Evolutionary conservation across 1,140 invertebrate genomes (phyloP).

Genomic region (Temnothorax nylanderi): DNA sequence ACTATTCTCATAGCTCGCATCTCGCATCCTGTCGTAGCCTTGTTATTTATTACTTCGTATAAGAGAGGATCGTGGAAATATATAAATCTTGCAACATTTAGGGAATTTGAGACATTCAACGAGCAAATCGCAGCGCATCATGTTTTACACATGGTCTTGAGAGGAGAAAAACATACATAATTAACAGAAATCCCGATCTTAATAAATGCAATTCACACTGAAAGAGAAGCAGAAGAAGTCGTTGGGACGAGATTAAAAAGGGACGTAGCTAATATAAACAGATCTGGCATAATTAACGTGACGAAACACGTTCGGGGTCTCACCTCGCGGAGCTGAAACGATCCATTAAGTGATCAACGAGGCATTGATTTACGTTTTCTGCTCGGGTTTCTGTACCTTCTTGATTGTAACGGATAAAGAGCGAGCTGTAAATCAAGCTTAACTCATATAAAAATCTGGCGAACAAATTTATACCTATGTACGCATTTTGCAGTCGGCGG

Average conservation of each 20-base stretch:
- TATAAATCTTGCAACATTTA: slow-evolving; percentile 35
- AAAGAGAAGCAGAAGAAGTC: not conserved
- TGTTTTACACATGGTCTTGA: not conserved
- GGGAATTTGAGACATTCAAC: slow-evolving; percentile 7
- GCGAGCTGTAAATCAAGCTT: slow-evolving; percentile 61
- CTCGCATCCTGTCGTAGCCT: slow-evolving; percentile 53
- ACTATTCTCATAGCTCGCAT: slow-evolving; percentile 44
- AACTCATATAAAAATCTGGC: slow-evolving; percentile 48
- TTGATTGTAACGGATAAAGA: slow-evolving; percentile 66
- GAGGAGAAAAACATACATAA: not conserved
- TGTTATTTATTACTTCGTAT: slow-evolving; percentile 66
- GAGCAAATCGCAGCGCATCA: not conserved
- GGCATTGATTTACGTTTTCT: slow-evolving; percentile 70
- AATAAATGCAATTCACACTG: not conserved
- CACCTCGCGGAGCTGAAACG: slow-evolving; percentile 44
- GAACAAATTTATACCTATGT: slow-evolving; percentile 39
- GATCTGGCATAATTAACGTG: slow-evolving; percentile 55
- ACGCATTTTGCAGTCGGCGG: not conserved
- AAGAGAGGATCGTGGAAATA: slow-evolving; percentile 8
- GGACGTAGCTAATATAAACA: slow-evolving; percentile 35
- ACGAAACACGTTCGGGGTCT: slow-evolving; percentile 37
- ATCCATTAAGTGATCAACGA: slow-evolving; percentile 69
- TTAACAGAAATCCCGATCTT: not conserved
- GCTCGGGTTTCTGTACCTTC: slow-evolving; percentile 38
- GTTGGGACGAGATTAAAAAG: slow-evolving; percentile 32